Evolutionary conservation across 2,888 invertebrate genomes (phyloP).

Genomic region (Luffia ferchaultella): DNA sequence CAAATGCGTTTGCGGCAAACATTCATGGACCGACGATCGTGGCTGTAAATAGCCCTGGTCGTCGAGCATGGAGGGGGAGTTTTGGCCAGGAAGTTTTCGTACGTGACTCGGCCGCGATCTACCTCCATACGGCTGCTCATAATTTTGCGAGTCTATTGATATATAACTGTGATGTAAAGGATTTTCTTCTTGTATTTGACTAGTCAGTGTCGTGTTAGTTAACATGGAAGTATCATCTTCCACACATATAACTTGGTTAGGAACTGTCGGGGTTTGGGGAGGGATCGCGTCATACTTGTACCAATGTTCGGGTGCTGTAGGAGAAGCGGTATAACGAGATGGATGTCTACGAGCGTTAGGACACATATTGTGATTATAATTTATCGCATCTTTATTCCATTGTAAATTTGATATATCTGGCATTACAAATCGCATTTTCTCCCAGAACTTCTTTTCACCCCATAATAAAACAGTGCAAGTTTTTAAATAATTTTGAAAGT

Average conservation of each 20-base stretch:
- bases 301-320: slow-evolving; percentile 76
- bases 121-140: slow-evolving; percentile 56
- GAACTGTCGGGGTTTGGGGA: slow-evolving; percentile 58
- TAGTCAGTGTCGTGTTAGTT: slow-evolving; percentile 68
- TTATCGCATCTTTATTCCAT: slow-evolving; percentile 66
- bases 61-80: slow-evolving; percentile 54
- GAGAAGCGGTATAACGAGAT: slow-evolving; percentile 75
- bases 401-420: slow-evolving; percentile 75
- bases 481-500: slow-evolving; percentile 75
- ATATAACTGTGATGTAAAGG: slow-evolving; percentile 74
- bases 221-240: slow-evolving; percentile 69
- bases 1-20: slow-evolving; percentile 59
- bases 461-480: slow-evolving; percentile 77
- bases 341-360: slow-evolving; percentile 67
- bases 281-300: slow-evolving; percentile 73
- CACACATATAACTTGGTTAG: slow-evolving; percentile 58
- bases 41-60: slow-evolving; percentile 64
- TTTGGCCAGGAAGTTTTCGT: slow-evolving; percentile 49
- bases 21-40: slow-evolving; percentile 57
- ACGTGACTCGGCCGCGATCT: slow-evolving; percentile 52
- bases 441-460: slow-evolving; percentile 90
- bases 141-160: slow-evolving; percentile 69
- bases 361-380: slow-evolving; percentile 58
- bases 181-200: slow-evolving; percentile 71
- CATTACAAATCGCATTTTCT: slow-evolving; percentile 83